Evolutionary conservation across 2,888 invertebrate species (phyloP), one percentile per base, ranked within the genome.

Genomic region (Eubasilissa splendida): DNA sequence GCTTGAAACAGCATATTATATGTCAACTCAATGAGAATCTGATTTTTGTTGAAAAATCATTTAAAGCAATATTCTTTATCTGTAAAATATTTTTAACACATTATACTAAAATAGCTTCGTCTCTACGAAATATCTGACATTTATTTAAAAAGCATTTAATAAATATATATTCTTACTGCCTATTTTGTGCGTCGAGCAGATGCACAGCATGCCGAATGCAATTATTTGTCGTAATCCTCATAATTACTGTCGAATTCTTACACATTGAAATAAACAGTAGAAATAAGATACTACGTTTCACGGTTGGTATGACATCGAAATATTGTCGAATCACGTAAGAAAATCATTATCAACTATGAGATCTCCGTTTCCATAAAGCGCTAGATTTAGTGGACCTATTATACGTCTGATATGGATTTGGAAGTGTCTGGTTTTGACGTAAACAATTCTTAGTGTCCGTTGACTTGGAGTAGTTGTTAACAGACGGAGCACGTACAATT

Each of bases 271-370:
- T 63, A 52, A 76, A 31, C 22, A 60, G 59, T 11, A 14, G 11
- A 52, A 12, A 33, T 8, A 11, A n/a, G 22, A 60, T 63, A 31
- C 31, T 7, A 14, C 31, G 56, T 68, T 33, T 77, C 77, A 77
- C 77, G 77, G 52, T 31, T 53, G 66, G 33, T 56, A 42, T n/a
- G 66, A 11, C 66, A 66, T 66, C 50, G 68, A 42, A 53, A 54
- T 22, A 77, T 77, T 11, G 8, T 12, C 9, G 54, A 77, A 68
- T 66, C 74, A 79, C 79, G 74, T 79, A 79, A 59, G 50, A 22
- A 59, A 71, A 60, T 59, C 59, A 66, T 70, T 78, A 59, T n/a
- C 42, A 12, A 42, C 14, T 31, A 53, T 14, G 14, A 58, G 52
- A 11, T 22, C 65, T 65, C n/a, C 65, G 31, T 50, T 66, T 52